Base-by-base conservation (phyloP, 1,140 invertebrate genomes). In the Diorhabda carinulata region DNA sequence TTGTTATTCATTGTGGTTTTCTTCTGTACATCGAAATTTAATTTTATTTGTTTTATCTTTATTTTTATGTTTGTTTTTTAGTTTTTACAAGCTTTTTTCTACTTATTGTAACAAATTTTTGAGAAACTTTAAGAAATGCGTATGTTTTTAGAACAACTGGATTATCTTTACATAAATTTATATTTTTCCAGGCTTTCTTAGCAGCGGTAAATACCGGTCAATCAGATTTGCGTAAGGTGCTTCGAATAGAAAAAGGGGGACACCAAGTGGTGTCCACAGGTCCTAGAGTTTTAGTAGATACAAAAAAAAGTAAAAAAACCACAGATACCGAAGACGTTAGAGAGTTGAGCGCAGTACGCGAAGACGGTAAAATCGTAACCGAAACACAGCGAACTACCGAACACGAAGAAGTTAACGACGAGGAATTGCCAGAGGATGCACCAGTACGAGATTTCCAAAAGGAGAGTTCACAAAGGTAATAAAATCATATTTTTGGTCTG, bases 331-430 rank as follows among this genome's bases (percentile, higher is more conserved):
- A 94, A 84, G 91, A 94, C 72, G 91, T 88, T 56, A 84, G 74
- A 57, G 77, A 80, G 70, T 80, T 73, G 79, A 87, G 78, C 76
- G 82, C 70, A 75, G 82, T 80, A 71, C 79, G 74, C 62, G 84
- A 88, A 43, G 91, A 94, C 82, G 94, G 94, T 8, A 89, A 91
- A 71, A 86, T 96, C 65, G 87, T 94, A 68, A 96, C 93, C 2
- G 93, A 96, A 83, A 92, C 87, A 43, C 86, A 88, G 71, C 87
- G 87, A 58, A 92, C 89, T 47, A 90, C 88, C 70, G 92, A 95
- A 81, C 92, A 94, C 85, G 92, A 94, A 79, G 87, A 91, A 84
- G 84, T 94, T 73, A 87, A 90, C 75, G 88, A 93, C 86, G 86
- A 91, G 77, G 90, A 92, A 71, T 79, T 90, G 61, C 86, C 89